These are phyloP conservation scores for Phycodurus eques DNA, from an alignment of 2,113 vertebrate genomes.

Conservation along the genomic window DNA sequence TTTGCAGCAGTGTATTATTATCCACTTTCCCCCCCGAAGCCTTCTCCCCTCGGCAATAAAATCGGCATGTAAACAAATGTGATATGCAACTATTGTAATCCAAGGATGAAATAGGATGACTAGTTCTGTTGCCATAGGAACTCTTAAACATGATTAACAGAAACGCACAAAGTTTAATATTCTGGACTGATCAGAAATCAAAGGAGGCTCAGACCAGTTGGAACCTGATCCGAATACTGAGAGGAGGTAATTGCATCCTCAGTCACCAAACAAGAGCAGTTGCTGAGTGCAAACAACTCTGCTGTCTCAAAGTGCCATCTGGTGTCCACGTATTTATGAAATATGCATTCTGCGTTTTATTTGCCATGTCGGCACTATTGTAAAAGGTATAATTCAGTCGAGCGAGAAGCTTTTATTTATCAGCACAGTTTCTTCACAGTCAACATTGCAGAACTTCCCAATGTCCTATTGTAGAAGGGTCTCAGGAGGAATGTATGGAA, in stretches of 20 bases:
- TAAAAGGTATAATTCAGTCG: background rate
- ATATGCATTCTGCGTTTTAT: background rate
- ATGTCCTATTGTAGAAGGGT: background rate
- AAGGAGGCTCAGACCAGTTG: constrained; percentile 30
- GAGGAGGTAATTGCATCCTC: constrained; percentile 17
- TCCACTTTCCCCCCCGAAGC: background rate
- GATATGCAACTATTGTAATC: background rate
- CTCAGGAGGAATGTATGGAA: constrained; percentile 21
- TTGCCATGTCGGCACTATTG: background rate
- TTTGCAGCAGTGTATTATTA: constrained; percentile 12
- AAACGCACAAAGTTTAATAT: constrained; percentile 18
- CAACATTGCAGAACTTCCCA: background rate
- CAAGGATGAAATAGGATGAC: background rate
- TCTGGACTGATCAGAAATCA: constrained; percentile 16
- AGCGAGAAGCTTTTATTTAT: background rate
- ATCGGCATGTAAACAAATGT: background rate
- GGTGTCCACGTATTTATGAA: constrained; percentile 28
- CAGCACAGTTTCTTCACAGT: background rate
- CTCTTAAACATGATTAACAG: background rate
- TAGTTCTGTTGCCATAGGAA: background rate
- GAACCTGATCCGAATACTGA: constrained; percentile 25
- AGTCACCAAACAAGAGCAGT: constrained; percentile 43
- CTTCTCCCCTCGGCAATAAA: background rate
- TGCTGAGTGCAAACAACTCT: constrained; percentile 11
- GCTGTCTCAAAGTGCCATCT: constrained; percentile 54